Conservation (phyloP, 2,113 vertebrate genomes). For the Misgurnus anguillicaudatus region DNA sequence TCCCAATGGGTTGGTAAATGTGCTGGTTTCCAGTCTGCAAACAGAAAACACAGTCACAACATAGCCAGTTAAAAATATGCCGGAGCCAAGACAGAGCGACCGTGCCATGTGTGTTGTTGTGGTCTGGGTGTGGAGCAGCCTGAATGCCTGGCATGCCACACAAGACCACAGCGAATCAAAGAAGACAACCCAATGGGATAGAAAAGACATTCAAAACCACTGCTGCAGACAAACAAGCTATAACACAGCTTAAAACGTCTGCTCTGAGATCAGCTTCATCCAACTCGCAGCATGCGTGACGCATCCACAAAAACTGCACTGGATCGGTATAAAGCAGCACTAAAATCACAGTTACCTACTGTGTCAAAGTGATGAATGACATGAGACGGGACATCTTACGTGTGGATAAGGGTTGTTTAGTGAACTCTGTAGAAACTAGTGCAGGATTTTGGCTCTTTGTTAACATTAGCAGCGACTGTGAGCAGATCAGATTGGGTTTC, state of each 20-base stretch:
- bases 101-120: conserved; percentile 59
- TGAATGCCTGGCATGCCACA: conserved; percentile 60
- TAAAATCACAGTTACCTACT: neutral
- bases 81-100: conserved; percentile 16
- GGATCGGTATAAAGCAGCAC: neutral
- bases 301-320: neutral
- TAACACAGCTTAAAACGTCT: neutral
- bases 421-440: neutral
- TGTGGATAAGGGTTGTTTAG: neutral
- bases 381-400: neutral
- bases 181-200: neutral
- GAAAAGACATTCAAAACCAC: conserved; percentile 18
- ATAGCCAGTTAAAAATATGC: conserved; percentile 57
- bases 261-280: neutral
- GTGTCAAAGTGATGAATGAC: too few species aligned
- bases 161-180: conserved; percentile 28
- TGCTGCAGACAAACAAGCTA: conserved; percentile 20
- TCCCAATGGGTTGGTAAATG: conserved; percentile 97
- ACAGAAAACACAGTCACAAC: conserved; percentile 55
- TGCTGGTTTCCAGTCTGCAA: conserved; percentile 92
- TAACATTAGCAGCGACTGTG: conserved; percentile 12
- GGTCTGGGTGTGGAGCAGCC: conserved; percentile 64
- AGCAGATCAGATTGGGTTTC: conserved; percentile 7
- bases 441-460: neutral
- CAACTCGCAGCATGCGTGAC: neutral